Conservation (phyloP, 2,113 vertebrate species). For the Atherinomorus stipes region DNA sequence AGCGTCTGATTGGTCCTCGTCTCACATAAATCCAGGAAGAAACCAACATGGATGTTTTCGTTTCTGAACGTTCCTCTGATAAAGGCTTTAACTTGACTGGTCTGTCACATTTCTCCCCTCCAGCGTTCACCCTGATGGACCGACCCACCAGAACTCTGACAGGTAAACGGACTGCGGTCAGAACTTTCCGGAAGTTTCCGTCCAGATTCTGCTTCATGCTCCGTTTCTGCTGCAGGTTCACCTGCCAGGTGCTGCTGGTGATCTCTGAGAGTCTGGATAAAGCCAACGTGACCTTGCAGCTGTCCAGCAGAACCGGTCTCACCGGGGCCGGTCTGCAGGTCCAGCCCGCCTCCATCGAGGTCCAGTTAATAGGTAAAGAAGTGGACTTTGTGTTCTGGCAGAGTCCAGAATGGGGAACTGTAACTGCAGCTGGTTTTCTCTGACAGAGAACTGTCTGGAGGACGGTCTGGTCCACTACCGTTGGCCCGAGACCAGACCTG, state of each 20-base stretch:
- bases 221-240: constrained; percentile 68
- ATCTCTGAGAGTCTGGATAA: constrained; percentile 82
- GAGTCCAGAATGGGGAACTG: too few species aligned
- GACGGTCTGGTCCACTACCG: constrained; percentile 82
- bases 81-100: too few species aligned
- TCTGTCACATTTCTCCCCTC: background rate
- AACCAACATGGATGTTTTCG: too few species aligned
- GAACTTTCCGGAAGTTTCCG: too few species aligned
- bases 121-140: constrained; percentile 41
- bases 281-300: constrained; percentile 75
- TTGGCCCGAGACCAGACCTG: constrained; percentile 86
- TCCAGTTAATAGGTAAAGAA: constrained; percentile 83
- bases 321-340: constrained; percentile 80
- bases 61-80: too few species aligned
- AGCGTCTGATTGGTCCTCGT: too few species aligned
- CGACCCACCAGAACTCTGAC: background rate
- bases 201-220: too few species aligned
- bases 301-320: constrained; percentile 68
- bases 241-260: constrained; percentile 87
- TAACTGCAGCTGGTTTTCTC: background rate
- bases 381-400: background rate
- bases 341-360: constrained; percentile 45
- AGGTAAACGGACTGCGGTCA: constrained; percentile 47
- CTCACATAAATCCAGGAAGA: too few species aligned
- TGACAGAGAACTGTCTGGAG: constrained; percentile 83